Evolutionary conservation across 2,888 invertebrate genomes (phyloP).

Genomic region (Lysandra coridon): DNA sequence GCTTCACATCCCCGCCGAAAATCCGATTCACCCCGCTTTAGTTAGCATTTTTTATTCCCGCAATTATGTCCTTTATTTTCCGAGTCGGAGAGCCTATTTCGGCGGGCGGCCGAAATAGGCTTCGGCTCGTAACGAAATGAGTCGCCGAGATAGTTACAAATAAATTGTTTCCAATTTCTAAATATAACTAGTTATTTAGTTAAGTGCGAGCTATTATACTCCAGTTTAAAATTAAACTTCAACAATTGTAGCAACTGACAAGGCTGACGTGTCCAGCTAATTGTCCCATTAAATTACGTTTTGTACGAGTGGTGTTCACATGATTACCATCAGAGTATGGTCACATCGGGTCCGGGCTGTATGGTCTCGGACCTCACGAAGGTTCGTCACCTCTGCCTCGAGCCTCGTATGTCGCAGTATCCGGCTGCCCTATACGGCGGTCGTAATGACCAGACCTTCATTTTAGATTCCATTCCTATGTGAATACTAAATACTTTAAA

Average conservation of each 20-base stretch:
- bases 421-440: background rate
- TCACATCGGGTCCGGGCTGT: background rate
- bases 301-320: background rate
- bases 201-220: background rate
- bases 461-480: background rate
- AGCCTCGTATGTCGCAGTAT: background rate
- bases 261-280: background rate
- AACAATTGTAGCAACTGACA: background rate
- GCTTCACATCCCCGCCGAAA: conserved; percentile 25
- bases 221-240: background rate
- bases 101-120: background rate
- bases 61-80: conserved; percentile 25
- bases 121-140: background rate
- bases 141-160: conserved; percentile 24
- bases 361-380: background rate
- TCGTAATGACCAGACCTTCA: conserved; percentile 1
- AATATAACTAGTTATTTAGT: conserved; percentile 14
- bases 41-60: conserved; percentile 27
- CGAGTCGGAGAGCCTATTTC: conserved; percentile 3
- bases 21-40: background rate
- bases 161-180: conserved; percentile 1
- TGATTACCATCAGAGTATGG: conserved; percentile 2
- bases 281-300: background rate
- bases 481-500: background rate
- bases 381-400: background rate